Conservation (phyloP, 2,797 vertebrate species). For the Chlorospingus semifuscus region DNA sequence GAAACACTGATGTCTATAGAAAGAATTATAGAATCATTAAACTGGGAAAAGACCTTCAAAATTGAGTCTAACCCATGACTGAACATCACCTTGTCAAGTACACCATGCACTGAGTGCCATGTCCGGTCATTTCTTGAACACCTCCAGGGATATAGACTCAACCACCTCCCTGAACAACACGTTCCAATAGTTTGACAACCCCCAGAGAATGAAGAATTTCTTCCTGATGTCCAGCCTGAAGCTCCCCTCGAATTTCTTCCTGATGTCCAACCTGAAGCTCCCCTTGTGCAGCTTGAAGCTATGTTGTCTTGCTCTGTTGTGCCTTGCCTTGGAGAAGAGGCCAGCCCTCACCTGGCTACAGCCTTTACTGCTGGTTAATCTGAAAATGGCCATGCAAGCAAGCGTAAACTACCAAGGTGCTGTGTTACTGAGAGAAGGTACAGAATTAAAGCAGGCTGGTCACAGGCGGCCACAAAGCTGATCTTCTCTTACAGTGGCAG, state of each 20-base stretch:
- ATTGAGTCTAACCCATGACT: background rate
- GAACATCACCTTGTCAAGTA: background rate
- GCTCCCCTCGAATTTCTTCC: background rate
- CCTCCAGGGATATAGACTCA: background rate
- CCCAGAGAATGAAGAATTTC: background rate
- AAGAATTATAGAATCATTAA: background rate
- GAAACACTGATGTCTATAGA: background rate
- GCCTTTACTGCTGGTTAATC: background rate
- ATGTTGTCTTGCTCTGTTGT: background rate
- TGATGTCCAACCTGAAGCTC: background rate
- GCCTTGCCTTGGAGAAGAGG: background rate
- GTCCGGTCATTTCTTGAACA: background rate
- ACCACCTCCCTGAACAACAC: background rate
- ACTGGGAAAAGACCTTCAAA: background rate
- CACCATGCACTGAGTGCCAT: background rate
- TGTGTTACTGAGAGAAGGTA: background rate
- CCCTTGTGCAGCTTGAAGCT: background rate
- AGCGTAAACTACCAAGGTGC: background rate
- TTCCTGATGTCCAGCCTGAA: background rate
- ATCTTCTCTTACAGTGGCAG: background rate
- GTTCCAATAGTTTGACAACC: background rate
- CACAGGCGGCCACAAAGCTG: background rate
- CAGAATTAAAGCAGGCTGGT: background rate
- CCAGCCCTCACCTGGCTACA: background rate
- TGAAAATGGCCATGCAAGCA: background rate